Evolutionary conservation across 2,113 vertebrate genomes (phyloP).

Genomic region (Dermatemys mawii): DNA sequence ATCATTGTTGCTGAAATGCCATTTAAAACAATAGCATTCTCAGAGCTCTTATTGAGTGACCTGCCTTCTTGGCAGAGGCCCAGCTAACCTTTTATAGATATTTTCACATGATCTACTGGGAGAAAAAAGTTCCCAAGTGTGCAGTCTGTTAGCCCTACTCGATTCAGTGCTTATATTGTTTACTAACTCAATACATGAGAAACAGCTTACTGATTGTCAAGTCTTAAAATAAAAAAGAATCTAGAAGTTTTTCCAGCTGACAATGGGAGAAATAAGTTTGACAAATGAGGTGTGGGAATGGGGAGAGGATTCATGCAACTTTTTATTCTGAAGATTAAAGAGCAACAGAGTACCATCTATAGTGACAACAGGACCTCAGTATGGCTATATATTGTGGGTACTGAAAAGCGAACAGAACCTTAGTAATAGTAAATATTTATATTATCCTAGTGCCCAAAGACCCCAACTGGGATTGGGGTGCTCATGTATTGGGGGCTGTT

Average conservation of each 20-base stretch:
- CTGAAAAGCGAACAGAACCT: not conserved
- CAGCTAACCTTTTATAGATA: not conserved
- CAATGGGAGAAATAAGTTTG: not conserved
- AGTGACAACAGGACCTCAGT: not conserved
- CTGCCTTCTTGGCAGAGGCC: not conserved
- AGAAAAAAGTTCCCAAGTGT: not conserved
- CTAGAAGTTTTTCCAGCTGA: not conserved
- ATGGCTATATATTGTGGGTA: not conserved
- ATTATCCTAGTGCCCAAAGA: not conserved
- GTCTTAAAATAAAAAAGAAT: not conserved
- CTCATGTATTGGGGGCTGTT: not conserved
- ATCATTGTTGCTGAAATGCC: not conserved
- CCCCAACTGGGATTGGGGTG: not conserved
- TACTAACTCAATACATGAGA: rapidly evolving
- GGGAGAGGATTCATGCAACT: not conserved
- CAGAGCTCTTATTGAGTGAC: not conserved
- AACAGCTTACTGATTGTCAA: not conserved
- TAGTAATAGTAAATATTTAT: not conserved
- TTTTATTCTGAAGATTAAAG: not conserved
- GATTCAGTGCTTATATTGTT: not conserved
- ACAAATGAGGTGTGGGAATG: not conserved
- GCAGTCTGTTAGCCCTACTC: rapidly evolving
- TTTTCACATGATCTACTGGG: not conserved
- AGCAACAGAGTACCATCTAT: rapidly evolving
- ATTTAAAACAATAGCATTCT: not conserved